Evolutionary conservation across 2,797 vertebrate genomes (phyloP), one percentile per base, ranked within the genome.

Genomic region (Eurystomus glaucurus): DNA sequence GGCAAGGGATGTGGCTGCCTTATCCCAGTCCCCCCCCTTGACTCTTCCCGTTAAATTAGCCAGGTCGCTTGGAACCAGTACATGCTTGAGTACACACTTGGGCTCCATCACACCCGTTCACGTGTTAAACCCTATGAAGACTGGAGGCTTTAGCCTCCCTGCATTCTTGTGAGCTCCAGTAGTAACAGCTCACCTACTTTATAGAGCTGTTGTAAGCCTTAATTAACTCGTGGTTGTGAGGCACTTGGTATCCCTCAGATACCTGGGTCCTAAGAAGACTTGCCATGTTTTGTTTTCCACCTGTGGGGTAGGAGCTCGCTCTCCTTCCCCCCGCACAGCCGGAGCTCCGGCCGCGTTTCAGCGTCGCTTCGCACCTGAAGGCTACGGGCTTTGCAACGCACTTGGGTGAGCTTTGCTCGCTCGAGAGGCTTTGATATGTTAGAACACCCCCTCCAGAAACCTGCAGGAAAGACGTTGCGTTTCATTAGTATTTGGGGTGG

Each of bases 401-500:
- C 74, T 43, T 2, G 26, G 57, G 68, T 71, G 89, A 82, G 23
- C 80, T 79, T 14, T 0, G 0, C 62, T 87, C 7, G 0, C 69
- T 2, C 3, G 8, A 54, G 79, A 90, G 50, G 39, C 92, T 80
- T 78, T 90, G 91, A 35, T 68, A 58, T 1, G 25, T 78, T 57
- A 35, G 33, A 88, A 81, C 79, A 78, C 3, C 92, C 61, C 62
- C 65, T 94, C 77, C 72, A 86, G 85, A 95, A 93, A 95, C 69
- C 46, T 66, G 29, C 54, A 26, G 85, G 58, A 46, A 65, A 85
- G 93, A 31, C 1, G 0, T 82, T 95, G 15, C 0, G 1, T 94
- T 93, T 88, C 85, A 10, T 86, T 90, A 45, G 28, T 88, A 39
- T 94, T 93, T 91, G 69, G 37, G 92, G 79, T 97, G 85, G 74